Base-by-base conservation (phyloP, 1,140 invertebrate species). In the Cherax quadricarinatus region DNA sequence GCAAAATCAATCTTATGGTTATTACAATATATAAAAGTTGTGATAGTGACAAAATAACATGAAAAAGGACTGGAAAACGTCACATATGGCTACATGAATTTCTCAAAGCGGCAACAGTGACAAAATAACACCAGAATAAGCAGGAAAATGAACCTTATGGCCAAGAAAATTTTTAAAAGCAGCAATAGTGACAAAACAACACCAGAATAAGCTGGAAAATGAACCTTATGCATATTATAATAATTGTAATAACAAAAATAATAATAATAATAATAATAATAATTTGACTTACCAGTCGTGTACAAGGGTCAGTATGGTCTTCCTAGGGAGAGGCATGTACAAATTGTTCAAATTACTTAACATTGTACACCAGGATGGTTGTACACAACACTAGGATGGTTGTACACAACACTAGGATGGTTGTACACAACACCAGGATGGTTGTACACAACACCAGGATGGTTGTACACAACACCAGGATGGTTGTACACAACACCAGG, bases 281-380 rank as follows among this genome's bases (percentile, higher is more conserved):
- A 41, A 41, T 41, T 48, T 24, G 73, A 91, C 89, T 91, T 73
- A 91, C 89, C 89, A 91, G 89, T 91, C 89, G 51, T 91, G 89
- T 91, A 91, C 89, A 53, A 91, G 53, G 82, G 89, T 91, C 73
- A 91, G 89, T 86, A 91, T 91, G 89, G 89, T 91, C 83, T 91
- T 91, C 89, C 89, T 91, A 91, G 89, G 82, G 60, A 57, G 89
- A 66, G 30, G 89, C 89, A 91, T 91, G 89, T 83, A 91, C 89
- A 91, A 79, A 91, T 62, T 78, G 86, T 41, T 66, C 73, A 90
- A 30, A 78, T 86, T 86, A 91, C 83, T 91, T 41, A 41, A 41
- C 30, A 41, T 41, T 41, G 30, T 41, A 41, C 30, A 41, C 30
- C 30, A 41, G 0, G 30, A 41, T 41, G 30, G 30, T 41, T 41